Base-by-base conservation (phyloP, 2,888 invertebrate genomes). In the Azorinus chamasolen region DNA sequence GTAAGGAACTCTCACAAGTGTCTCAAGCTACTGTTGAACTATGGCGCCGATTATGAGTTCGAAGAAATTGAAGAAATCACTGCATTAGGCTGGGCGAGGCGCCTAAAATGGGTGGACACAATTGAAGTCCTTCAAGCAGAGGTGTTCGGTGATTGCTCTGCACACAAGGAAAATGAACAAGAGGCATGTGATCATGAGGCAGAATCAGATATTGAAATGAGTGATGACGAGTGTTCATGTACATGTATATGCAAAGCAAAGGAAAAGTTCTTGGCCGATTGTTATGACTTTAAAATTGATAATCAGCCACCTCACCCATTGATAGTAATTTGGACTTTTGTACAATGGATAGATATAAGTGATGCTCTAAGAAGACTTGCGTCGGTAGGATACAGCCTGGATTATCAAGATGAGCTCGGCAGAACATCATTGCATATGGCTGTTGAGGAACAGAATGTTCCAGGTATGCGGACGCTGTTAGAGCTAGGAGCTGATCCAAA, bases 311-410 rank as follows among this genome's bases (percentile, higher is more conserved):
- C 32, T 10, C 32, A 25, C 59, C 81, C 81, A 5, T 51, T 81
- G 4, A 41, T 81, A 22, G 63, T 59, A n/a, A 64, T 81, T n/a
- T 81, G 81, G 81, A 65, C 69, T 37, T 55, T 78, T 14, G 64
- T 69, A 14, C 81, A 81, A 43, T 81, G 81, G 81, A 50, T 81
- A 20, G 68, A 75, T 46, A 66, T 81, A 3, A 72, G 69, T 32
- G 75, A 68, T 5, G 51, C 68, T 27, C 57, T 81, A 20, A 41
- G 58, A 14, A 45, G 75, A 46, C 57, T 81, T 1, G 68, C 69
- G 18, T 22, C 14, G 4, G 45, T 62, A 25, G 81, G 75, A 22
- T 48, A 75, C 32, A 61, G 69, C 41, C 65, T 81, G 6, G 75
- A 81, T 41, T 25, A 45, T 1, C 63, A 57, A 27, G 81, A 81